These are phyloP conservation scores for Podiceps cristatus DNA, from an alignment of 2,113 vertebrate genomes.

Conservation along the genomic window DNA sequence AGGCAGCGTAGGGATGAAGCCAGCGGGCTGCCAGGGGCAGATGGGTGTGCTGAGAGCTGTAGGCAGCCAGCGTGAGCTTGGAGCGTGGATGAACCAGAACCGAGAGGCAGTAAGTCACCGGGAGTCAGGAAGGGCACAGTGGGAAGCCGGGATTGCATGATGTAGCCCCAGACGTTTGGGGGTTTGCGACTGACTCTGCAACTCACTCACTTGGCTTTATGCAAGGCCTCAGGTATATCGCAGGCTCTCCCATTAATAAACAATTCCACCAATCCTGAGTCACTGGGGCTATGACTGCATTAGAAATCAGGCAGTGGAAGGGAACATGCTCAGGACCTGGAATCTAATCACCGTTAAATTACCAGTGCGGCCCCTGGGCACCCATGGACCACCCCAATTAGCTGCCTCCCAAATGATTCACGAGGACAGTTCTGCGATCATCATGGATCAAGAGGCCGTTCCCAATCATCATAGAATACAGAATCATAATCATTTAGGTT, in stretches of 20 bases:
- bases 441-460: neutral
- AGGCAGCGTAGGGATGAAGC: neutral
- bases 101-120: conserved; percentile 12
- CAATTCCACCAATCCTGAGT: neutral
- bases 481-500: neutral
- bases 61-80: neutral
- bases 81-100: conserved; percentile 32
- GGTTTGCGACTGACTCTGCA: neutral
- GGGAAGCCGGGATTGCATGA: conserved; percentile 15
- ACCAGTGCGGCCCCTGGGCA: neutral
- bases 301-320: neutral
- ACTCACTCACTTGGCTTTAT: neutral
- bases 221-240: neutral
- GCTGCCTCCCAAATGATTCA: neutral
- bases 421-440: neutral
- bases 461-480: accelerated
- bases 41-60: conserved; percentile 43
- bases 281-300: neutral
- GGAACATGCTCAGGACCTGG: neutral
- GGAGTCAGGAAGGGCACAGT: conserved; percentile 37
- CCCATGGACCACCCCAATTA: neutral
- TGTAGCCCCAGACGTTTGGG: neutral
- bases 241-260: neutral
- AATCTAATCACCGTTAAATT: neutral
- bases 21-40: conserved; percentile 15